Evolutionary conservation across 2,113 vertebrate genomes (phyloP).

Genomic region (Crotalus helleri): DNA sequence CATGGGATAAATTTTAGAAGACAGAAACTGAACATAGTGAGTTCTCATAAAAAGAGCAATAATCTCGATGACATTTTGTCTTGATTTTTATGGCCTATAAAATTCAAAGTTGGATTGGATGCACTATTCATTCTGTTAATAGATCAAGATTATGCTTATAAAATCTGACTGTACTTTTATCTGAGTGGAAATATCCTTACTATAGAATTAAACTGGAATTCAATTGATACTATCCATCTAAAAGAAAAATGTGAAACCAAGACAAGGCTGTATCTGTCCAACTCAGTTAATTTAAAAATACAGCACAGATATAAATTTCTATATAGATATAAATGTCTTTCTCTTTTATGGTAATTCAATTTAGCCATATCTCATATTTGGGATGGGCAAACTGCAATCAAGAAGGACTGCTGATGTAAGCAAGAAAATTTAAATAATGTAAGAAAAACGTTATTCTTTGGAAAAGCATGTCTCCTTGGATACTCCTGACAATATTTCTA

Average conservation of each 20-base stretch:
- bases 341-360: background rate
- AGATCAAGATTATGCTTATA: background rate
- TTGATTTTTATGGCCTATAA: background rate
- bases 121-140: background rate
- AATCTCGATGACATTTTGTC: background rate
- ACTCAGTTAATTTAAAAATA: slow-evolving; percentile 1
- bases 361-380: background rate
- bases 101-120: background rate
- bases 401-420: background rate
- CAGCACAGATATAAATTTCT: background rate
- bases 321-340: background rate
- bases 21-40: background rate
- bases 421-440: background rate
- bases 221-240: background rate
- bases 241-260: background rate
- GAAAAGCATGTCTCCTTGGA: background rate
- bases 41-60: background rate
- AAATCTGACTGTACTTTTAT: slow-evolving; percentile 4
- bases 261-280: background rate
- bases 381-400: background rate
- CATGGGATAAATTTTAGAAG: background rate
- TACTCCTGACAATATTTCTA: background rate
- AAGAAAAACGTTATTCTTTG: background rate
- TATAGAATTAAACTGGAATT: background rate
- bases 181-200: background rate